These are phyloP conservation scores for Sesamia nonagrioides DNA, from an alignment of 1,140 invertebrate species.

Conservation along the genomic window DNA sequence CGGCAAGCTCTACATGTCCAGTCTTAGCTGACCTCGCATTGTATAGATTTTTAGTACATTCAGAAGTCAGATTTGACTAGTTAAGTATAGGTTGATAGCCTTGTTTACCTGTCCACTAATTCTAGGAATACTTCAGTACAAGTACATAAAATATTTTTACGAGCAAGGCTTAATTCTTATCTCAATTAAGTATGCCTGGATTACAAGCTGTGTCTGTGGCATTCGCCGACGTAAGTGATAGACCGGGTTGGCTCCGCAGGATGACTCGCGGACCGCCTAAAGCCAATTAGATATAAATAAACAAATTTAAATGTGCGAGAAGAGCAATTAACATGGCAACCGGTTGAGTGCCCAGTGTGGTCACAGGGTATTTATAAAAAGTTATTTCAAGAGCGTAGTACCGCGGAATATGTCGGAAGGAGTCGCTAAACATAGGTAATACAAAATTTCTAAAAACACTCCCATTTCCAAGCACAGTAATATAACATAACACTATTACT, in stretches of 20 bases:
- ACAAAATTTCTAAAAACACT: not conserved
- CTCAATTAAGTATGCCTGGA: conserved; percentile 22
- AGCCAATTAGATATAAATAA: conserved; percentile 45
- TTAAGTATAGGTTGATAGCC: too few relatives aligned
- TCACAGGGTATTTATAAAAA: conserved; percentile 45
- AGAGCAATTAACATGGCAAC: conserved; percentile 45
- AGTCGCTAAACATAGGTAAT: not conserved
- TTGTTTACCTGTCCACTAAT: too few relatives aligned
- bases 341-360: conserved; percentile 13
- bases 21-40: too few relatives aligned
- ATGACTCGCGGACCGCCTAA: conserved; percentile 4
- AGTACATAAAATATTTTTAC: conserved; percentile 37
- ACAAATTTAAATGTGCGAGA: conserved; percentile 40
- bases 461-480: not conserved
- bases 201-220: not conserved
- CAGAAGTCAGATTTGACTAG: too few relatives aligned
- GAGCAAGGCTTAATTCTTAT: conserved; percentile 9
- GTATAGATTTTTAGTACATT: too few relatives aligned
- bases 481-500: too few relatives aligned
- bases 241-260: not conserved
- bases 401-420: not conserved
- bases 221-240: conserved; percentile 18
- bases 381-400: conserved; percentile 39
- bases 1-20: too few relatives aligned
- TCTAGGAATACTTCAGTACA: not conserved